phyloP scores from a whole-genome alignment of 2,113 vertebrate genomes.

The Isurus oxyrinchus region DNA sequence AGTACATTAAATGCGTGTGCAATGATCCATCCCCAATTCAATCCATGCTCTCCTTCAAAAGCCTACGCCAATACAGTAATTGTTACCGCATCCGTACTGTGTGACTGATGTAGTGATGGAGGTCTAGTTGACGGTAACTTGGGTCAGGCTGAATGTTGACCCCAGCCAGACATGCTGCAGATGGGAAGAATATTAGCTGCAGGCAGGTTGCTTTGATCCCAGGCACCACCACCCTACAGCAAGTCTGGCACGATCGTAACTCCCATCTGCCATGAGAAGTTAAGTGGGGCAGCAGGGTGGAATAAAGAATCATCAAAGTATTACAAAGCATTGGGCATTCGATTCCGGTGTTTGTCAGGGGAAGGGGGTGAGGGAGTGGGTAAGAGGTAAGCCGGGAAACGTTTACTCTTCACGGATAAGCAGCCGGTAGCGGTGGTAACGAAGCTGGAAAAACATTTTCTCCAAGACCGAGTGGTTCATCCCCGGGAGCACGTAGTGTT shows the following conservation, averaged over 20 bases:
- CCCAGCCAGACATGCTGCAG: neutral
- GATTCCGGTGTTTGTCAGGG: conserved; percentile 33
- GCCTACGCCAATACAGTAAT: neutral
- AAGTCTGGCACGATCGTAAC: neutral
- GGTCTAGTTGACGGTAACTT: neutral
- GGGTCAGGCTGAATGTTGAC: neutral
- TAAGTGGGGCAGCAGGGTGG: neutral
- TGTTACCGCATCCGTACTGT: neutral
- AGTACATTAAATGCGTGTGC: neutral
- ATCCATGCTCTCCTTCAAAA: neutral
- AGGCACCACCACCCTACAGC: conserved; percentile 46
- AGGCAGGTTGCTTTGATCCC: conserved; percentile 41
- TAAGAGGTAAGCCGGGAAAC: neutral
- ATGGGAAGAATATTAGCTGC: neutral
- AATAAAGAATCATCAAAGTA: neutral
- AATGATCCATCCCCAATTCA: neutral
- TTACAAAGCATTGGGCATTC: neutral
- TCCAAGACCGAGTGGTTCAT: conserved; percentile 86
- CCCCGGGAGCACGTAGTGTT: conserved; percentile 82
- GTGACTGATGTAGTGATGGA: neutral
- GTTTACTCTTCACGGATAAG: conserved; percentile 91
- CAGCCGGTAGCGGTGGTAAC: conserved; percentile 93
- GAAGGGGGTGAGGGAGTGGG: conserved; percentile 41
- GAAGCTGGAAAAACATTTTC: conserved; percentile 97
- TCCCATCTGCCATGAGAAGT: too few species aligned